phyloP scores from a whole-genome alignment of 2,888 invertebrate species.

The Eilema depressum region DNA sequence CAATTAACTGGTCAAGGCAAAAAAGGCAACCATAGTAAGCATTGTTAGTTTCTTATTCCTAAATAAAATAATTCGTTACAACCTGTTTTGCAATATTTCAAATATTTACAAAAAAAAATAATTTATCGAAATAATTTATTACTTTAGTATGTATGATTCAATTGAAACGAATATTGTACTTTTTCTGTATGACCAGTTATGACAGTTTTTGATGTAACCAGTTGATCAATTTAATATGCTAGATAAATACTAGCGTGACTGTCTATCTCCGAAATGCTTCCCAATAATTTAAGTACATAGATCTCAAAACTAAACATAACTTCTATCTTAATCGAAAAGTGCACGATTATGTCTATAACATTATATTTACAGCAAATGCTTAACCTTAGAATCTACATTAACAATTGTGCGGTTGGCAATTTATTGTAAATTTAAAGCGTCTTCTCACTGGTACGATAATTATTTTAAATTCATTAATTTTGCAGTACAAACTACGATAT shows the following conservation, averaged over 20 bases:
- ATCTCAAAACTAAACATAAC: conserved; percentile 42
- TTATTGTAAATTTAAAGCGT: conserved; percentile 72
- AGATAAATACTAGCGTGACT: not conserved
- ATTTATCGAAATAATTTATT: not conserved
- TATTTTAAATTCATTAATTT: conserved; percentile 64
- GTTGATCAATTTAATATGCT: not conserved
- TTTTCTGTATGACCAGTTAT: not conserved
- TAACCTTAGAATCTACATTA: conserved; percentile 59
- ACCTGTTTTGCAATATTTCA: not conserved
- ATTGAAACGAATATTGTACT: not conserved
- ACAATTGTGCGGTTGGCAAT: conserved; percentile 77
- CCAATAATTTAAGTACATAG: conserved; percentile 33
- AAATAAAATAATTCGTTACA: not conserved
- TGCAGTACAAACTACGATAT: conserved; percentile 70
- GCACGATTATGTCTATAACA: conserved; percentile 45
- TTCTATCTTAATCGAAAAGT: conserved; percentile 38
- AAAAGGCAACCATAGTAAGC: not conserved
- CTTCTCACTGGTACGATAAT: conserved; percentile 65
- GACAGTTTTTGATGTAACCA: not conserved
- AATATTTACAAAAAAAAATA: not conserved
- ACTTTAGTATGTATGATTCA: too few relatives aligned
- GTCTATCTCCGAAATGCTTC: not conserved
- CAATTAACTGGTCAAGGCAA: not conserved
- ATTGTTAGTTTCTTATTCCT: not conserved
- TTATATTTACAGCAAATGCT: conserved; percentile 54